Conservation (phyloP, 2,113 vertebrate genomes). For the Lasiurus cinereus region DNA sequence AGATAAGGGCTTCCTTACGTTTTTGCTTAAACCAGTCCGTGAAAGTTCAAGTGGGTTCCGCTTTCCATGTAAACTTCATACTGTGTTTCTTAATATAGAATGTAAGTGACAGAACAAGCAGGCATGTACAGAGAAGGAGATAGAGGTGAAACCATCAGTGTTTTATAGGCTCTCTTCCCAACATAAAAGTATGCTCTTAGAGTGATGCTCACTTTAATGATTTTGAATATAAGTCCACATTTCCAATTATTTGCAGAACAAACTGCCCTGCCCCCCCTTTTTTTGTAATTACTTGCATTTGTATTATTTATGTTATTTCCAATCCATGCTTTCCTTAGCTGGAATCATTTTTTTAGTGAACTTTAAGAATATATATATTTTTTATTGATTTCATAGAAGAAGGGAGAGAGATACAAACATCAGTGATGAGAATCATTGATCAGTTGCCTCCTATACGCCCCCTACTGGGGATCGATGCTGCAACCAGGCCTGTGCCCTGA, state of each 20-base stretch:
- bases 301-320: not conserved
- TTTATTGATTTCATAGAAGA: no score
- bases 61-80: not conserved
- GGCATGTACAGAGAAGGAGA: not conserved
- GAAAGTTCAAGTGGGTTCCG: not conserved
- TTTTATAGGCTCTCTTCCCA: not conserved
- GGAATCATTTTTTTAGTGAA: not conserved
- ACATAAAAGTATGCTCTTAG: not conserved
- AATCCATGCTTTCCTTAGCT: not conserved
- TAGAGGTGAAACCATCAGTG: not conserved
- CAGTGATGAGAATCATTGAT: no score
- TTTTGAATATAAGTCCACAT: not conserved
- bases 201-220: not conserved
- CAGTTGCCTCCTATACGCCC: no score
- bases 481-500: no score
- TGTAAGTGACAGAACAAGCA: not conserved
- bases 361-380: not conserved
- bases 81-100: not conserved
- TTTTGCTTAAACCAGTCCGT: not conserved
- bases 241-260: not conserved
- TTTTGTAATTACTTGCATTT: not conserved
- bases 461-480: no score
- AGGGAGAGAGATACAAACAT: no score
- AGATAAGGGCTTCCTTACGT: not conserved
- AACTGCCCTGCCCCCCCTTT: not conserved